Evolutionary conservation across 2,888 invertebrate genomes (phyloP), one percentile per base, ranked within the genome.

Genomic region (Amphimallon solstitiale): DNA sequence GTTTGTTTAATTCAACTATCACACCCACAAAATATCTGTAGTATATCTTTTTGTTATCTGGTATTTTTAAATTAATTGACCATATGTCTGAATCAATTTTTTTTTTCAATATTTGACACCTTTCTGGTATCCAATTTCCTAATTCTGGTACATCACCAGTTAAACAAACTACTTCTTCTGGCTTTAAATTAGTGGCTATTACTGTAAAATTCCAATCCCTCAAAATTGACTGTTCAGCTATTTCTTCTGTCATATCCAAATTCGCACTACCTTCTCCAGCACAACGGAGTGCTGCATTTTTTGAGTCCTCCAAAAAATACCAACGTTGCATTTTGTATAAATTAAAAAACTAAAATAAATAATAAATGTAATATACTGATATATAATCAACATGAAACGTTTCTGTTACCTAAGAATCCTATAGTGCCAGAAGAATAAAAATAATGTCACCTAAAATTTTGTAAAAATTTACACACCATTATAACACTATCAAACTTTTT

Each of bases 21-120:
- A 90, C 85, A 78, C 92, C 91, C 67, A 93, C 86, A 72, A 90
- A 90, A 81, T 92, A 95, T 35, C 95, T 88, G 80, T 91, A 94
- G 45, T 86, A 85, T 7, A 94, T 85, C 70, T 88, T 87, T 73
- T 86, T 84, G 68, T 89, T 87, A 64, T 87, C 86, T 1, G 92
- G 92, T 75, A 95, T 86, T 68, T 83, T 84, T 37, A 92, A 80
- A 56, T 84, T 82, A 70, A 84, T 86, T 0, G 87, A 86, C 93
- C 93, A 93, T 43, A 87, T 76, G 72, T 87, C 83, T 17, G 82
- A 78, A 37, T 84, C 79, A 67, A 86, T 84, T 60, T 79, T 79
- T 60, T 79, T 79, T 19, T 76, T 73, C 71, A 93, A 82, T 10
- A 85, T 77, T 2, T 90, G 79, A 67, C 88, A 86, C 73, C 85